Evolutionary conservation across 2,797 vertebrate species (phyloP), one percentile per base, ranked within the genome.

Genomic region (Rhadinocentrus ornatus): DNA sequence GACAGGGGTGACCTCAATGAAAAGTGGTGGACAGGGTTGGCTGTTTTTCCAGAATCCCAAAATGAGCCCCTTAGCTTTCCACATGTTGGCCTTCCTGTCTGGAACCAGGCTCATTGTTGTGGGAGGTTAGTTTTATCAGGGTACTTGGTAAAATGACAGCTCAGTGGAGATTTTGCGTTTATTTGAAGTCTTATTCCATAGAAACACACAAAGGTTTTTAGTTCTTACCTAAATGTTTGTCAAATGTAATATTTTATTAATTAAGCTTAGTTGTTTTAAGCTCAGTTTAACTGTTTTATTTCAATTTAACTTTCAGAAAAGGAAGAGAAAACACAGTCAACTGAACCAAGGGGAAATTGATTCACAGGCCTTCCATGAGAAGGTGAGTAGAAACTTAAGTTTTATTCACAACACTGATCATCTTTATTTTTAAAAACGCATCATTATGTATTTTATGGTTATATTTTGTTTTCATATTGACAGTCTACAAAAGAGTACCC

Each of bases 311-410:
- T 85, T 70, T 52, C 77, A 98, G 97, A 98, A 96, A 78, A 93
- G 93, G 22, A 99, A 97, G 86, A 93, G 95, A 54, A 96, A 93
- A 77, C 89, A 78, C 48, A 71, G 31, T 80, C 86, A 90, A 44
- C 93, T 96, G 70, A 99, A 99, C 91, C 94, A 96, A 83, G 98
- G 97, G 2, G 96, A 98, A 86, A 66, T 94, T 24, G 96, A 98
- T 86, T 94, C 95, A 12, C 91, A 93, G 81, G 89, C 92, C 56
- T 97, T 96, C 69, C 97, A 99, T 74, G 88, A 89, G 69, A 96
- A 95, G 94, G 97, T 97, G 82, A 62, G 62, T 57, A 24, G 1
- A 29, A 13, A 24, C 1, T 35, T 3, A 20, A 57, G 39, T 22
- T 34, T 39, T 37, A 16, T 44, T 20, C 3, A 44, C 20, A 16